Conservation (phyloP, 2,888 invertebrate species). For the Mythimna impura region DNA sequence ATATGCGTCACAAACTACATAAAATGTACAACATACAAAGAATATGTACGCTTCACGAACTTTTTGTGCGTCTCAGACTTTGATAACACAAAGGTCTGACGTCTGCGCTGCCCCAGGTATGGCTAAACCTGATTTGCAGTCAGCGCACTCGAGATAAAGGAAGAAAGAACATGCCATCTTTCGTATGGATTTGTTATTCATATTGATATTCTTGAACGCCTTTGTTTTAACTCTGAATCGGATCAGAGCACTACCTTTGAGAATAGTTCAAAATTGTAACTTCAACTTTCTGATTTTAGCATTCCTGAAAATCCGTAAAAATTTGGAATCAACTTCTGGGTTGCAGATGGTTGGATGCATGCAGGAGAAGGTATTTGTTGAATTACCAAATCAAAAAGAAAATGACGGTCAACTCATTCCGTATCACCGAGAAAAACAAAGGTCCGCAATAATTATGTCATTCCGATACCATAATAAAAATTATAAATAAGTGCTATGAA, state of each 20-base stretch:
- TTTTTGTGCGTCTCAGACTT: conserved; percentile 1
- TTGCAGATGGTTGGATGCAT: too few species aligned
- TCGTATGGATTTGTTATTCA: background rate
- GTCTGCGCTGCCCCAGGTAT: conserved; percentile 16
- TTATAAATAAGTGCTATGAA: conserved; percentile 30
- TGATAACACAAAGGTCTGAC: conserved; percentile 29
- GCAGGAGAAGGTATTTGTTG: too few species aligned
- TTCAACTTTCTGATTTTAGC: background rate
- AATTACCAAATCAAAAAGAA: too few species aligned
- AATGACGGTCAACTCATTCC: background rate
- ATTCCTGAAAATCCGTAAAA: background rate
- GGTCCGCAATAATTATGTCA: conserved; percentile 2
- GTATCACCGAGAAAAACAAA: conserved; percentile 14
- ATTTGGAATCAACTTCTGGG: too few species aligned
- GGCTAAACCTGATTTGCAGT: conserved; percentile 39
- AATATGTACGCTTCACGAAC: background rate
- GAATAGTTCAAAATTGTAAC: background rate
- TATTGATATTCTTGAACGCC: background rate
- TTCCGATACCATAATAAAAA: conserved; percentile 19
- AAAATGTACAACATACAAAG: background rate
- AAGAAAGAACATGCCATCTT: conserved; percentile 21
- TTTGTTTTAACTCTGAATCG: background rate
- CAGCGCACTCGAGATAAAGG: conserved; percentile 35
- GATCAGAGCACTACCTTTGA: too few species aligned
- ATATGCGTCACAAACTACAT: background rate